Evolutionary conservation across 2,797 vertebrate species (phyloP), one percentile per base, ranked within the genome.

Genomic region (Dryobates pubescens): DNA sequence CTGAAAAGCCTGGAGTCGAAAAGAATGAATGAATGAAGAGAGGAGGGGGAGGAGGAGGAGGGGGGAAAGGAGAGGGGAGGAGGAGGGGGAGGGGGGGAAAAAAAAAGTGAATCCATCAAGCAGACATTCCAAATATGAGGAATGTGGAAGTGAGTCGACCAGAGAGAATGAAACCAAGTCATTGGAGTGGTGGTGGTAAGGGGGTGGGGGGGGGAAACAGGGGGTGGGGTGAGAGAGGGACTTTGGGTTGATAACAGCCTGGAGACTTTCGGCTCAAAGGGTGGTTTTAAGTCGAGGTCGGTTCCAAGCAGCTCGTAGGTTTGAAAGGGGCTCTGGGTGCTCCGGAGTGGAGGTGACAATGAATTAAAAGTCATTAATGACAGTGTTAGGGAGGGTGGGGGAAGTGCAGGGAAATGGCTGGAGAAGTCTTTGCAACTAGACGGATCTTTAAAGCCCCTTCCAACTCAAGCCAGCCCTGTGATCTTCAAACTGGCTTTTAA

Each of bases 111-210:
- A 96, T 90, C 95, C 90, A 93, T 93, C 94, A 90, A 83, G 91
- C 89, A 96, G 92, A 92, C 88, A 96, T 96, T 96, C 95, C 96
- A 94, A 90, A 95, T 91, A 80, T 93, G 90, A 96, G 92, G 94
- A 93, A 94, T 93, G 94, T 96, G 94, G 96, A 96, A 96, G 94
- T 93, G 93, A 96, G 92, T 87, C 74, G 92, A 68, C 12, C 92
- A 63, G 81, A 73, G 91, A 91, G 96, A 95, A 94, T 92, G 93
- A 94, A 93, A 79, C 49, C 85, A 20, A 75, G 88, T 53, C 63
- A 82, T 26, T 87, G 69, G 24, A 81, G 81, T 6, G 10, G 32
- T 62, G 53, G 83, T 26, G 53, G 53, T 26, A 54, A 17, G 53
- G 15, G 51, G 51, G 14, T 59, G 62, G 17, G 6, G 8, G 59